Evolutionary conservation across 2,888 invertebrate species (phyloP).

Genomic region (Caenorhabditis auriculariae): DNA sequence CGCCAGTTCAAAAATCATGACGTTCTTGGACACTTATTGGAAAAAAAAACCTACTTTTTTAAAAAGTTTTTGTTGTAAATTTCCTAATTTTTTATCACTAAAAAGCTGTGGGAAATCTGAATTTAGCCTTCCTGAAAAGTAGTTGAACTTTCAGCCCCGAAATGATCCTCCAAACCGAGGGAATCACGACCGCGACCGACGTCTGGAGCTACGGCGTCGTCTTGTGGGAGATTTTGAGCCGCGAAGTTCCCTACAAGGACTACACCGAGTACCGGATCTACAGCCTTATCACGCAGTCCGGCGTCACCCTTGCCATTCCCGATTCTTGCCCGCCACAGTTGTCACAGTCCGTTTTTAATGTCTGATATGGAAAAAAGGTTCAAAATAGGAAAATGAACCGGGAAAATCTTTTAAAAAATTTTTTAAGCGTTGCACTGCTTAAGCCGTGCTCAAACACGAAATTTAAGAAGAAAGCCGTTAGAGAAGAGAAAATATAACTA

Average conservation of each 20-base stretch:
- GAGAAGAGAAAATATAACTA: no score
- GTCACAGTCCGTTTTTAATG: conserved; percentile 29
- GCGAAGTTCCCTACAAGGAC: conserved; percentile 42
- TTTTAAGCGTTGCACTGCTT: no score
- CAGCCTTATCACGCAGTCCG: conserved; percentile 50
- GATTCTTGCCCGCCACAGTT: conserved; percentile 44
- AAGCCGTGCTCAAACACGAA: no score
- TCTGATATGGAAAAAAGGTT: neutral
- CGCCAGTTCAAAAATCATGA: no score
- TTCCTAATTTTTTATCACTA: no score
- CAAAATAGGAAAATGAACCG: neutral
- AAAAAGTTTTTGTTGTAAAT: no score
- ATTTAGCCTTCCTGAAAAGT: neutral
- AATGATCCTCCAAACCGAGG: conserved; percentile 53
- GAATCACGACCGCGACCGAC: conserved; percentile 54
- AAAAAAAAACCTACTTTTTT: no score
- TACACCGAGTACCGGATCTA: conserved; percentile 55
- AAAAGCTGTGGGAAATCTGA: no score
- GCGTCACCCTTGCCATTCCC: conserved; percentile 51
- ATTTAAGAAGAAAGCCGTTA: no score
- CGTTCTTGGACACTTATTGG: no score
- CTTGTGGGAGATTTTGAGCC: conserved; percentile 54
- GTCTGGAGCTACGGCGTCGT: conserved; percentile 57
- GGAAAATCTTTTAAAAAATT: no score
- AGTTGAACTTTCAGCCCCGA: conserved; percentile 42